These are phyloP conservation scores for Aspidiotus rigidus DNA, from an alignment of 2,888 invertebrate species.

Conservation along the genomic window DNA sequence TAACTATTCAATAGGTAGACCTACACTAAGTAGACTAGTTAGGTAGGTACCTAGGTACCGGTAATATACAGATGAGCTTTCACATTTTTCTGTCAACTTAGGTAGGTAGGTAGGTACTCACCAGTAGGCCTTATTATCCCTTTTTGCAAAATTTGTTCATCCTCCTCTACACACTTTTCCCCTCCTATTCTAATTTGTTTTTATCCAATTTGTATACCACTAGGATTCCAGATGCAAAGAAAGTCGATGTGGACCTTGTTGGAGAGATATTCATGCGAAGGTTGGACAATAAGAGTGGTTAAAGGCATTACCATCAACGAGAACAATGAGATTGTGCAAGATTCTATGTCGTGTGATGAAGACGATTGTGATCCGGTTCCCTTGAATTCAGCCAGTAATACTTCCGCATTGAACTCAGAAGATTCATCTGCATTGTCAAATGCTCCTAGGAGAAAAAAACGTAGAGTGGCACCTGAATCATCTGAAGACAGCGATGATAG, in stretches of 20 bases:
- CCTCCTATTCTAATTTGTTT: neutral
- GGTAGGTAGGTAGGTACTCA: too few species aligned
- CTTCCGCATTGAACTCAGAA: neutral
- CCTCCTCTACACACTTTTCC: neutral
- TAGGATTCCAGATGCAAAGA: neutral
- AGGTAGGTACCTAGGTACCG: conserved; percentile 3
- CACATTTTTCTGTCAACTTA: neutral
- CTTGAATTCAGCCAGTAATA: neutral
- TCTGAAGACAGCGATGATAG: neutral
- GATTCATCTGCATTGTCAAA: neutral
- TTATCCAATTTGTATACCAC: neutral
- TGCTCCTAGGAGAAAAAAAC: neutral
- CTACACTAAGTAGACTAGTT: too few species aligned
- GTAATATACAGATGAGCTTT: too few species aligned
- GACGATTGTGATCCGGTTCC: neutral
- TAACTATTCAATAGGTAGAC: too few species aligned
- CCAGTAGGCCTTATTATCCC: too few species aligned
- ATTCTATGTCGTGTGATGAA: neutral
- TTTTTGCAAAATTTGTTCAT: neutral
- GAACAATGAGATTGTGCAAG: neutral
- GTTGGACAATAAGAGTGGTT: neutral
- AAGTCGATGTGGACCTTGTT: neutral
- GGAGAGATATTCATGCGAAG: neutral
- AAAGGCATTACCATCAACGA: neutral
- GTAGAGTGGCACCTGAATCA: neutral